Evolutionary conservation across 53 echinoderm and acorn worm species (phyloP).

Genomic region (Arbacia lixula): DNA sequence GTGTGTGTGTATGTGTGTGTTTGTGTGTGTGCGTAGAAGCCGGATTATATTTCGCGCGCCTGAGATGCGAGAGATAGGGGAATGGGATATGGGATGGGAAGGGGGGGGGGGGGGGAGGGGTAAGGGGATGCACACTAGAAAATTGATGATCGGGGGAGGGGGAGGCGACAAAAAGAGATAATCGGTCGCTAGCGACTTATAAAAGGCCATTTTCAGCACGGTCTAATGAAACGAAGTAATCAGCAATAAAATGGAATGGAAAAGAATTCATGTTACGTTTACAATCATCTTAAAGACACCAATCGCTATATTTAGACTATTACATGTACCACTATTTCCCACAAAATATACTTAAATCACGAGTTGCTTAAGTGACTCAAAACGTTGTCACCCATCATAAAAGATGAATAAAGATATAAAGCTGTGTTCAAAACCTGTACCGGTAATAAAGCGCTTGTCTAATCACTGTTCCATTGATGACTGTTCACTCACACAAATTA

Average conservation of each 20-base stretch:
- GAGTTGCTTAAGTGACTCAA: neutral
- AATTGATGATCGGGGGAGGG: neutral
- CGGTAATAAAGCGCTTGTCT: slow-evolving; percentile 26
- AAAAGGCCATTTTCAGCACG: too few relatives aligned
- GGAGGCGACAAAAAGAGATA: too few relatives aligned
- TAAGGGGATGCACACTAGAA: neutral
- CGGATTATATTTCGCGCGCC: too few relatives aligned
- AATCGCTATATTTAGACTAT: slow-evolving; percentile 4
- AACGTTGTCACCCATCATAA: slow-evolving; percentile 9
- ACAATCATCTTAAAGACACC: neutral
- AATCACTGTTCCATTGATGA: slow-evolving; percentile 14
- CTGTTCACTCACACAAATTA: slow-evolving; percentile 20
- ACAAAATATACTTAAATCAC: slow-evolving; percentile 3
- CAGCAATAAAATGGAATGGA: too few relatives aligned
- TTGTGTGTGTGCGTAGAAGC: neutral
- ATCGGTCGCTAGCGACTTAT: too few relatives aligned
- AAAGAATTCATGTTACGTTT: too few relatives aligned
- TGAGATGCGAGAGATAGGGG: neutral
- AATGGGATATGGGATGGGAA: neutral
- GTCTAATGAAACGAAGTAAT: too few relatives aligned
- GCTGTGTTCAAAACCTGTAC: too few relatives aligned
- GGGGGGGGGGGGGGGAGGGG: neutral
- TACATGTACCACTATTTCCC: neutral
- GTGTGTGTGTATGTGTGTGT: neutral
- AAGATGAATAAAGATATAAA: too few relatives aligned